These are phyloP conservation scores for Maniola hyperantus DNA, from an alignment of 2,888 invertebrate species.

Conservation along the genomic window DNA sequence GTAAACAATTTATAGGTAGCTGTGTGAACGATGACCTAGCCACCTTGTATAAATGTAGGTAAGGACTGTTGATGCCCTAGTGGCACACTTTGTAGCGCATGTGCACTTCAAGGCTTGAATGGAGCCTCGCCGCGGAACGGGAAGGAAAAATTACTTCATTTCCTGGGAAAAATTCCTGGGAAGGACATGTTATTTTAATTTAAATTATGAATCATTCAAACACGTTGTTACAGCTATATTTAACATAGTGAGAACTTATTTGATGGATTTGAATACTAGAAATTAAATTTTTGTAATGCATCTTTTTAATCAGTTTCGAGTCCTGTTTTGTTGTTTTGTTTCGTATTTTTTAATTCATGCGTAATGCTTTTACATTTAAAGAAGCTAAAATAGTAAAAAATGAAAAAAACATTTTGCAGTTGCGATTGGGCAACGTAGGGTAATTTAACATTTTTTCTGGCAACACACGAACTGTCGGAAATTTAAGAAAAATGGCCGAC, in stretches of 20 bases:
- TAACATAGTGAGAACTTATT: neutral
- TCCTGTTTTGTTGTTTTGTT: too few species aligned
- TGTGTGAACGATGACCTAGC: constrained; percentile 56
- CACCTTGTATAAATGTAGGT: constrained; percentile 31
- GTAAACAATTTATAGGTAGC: constrained; percentile 50
- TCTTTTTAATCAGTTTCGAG: too few species aligned
- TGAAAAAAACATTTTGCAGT: neutral
- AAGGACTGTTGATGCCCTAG: constrained; percentile 71
- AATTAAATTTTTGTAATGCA: too few species aligned
- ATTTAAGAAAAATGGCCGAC: constrained; percentile 73
- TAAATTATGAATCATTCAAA: neutral
- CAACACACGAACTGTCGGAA: constrained; percentile 64
- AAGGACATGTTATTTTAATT: neutral
- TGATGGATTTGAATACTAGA: too few species aligned
- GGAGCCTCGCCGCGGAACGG: constrained; percentile 44
- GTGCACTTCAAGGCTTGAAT: constrained; percentile 56
- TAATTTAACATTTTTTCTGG: constrained; percentile 43
- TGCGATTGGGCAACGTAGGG: neutral
- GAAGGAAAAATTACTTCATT: constrained; percentile 26
- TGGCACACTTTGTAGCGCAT: constrained; percentile 71
- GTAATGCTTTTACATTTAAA: too few species aligned
- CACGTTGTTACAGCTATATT: neutral
- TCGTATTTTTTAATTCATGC: too few species aligned
- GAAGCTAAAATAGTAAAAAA: too few species aligned
- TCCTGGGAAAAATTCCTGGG: constrained; percentile 18